A percentile compares a stretch with the other conserved stretches of the same genome.
phyloP scores from a whole-genome alignment of 2,888 invertebrate genomes.

The Pogonocherus hispidulus region DNA sequence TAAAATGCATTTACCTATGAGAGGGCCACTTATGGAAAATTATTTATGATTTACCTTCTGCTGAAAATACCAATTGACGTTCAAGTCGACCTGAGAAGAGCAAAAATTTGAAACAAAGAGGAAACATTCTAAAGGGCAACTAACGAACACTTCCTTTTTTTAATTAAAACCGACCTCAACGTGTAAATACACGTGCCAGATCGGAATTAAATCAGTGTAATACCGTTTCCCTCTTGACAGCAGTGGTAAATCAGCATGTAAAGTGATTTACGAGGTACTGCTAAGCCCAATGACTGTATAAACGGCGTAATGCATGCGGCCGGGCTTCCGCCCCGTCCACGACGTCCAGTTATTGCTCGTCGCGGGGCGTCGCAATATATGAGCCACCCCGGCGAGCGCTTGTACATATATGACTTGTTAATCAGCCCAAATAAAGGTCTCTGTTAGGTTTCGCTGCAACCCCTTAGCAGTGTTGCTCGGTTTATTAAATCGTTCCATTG shows the following conservation, averaged over 20 bases:
- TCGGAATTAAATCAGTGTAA: constrained; percentile 22
- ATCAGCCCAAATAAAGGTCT: constrained; percentile 54
- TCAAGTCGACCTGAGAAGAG: no score
- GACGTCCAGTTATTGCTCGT: constrained; percentile 54
- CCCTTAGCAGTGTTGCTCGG: constrained; percentile 45
- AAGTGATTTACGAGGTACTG: constrained; percentile 55
- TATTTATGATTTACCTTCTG: no score
- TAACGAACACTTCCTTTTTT: background rate
- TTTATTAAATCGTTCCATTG: constrained; percentile 35
- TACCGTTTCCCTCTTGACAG: constrained; percentile 8
- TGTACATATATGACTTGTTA: constrained; percentile 60
- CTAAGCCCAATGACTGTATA: constrained; percentile 51
- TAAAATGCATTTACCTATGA: no score
- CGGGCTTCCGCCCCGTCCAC: constrained; percentile 46
- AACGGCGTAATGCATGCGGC: constrained; percentile 53
- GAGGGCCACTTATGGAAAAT: no score
- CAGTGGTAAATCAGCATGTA: constrained; percentile 54
- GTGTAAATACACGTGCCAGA: constrained; percentile 36
- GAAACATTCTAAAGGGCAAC: background rate
- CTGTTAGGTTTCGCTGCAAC: constrained; percentile 44
- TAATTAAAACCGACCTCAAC: constrained; percentile 9
- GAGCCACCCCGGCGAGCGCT: constrained; percentile 53
- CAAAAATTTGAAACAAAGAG: no score
- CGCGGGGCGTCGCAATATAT: constrained; percentile 58
- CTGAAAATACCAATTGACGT: no score